These are phyloP conservation scores for Antheraea assamensis DNA, from an alignment of 2,888 invertebrate species.

Conservation along the genomic window DNA sequence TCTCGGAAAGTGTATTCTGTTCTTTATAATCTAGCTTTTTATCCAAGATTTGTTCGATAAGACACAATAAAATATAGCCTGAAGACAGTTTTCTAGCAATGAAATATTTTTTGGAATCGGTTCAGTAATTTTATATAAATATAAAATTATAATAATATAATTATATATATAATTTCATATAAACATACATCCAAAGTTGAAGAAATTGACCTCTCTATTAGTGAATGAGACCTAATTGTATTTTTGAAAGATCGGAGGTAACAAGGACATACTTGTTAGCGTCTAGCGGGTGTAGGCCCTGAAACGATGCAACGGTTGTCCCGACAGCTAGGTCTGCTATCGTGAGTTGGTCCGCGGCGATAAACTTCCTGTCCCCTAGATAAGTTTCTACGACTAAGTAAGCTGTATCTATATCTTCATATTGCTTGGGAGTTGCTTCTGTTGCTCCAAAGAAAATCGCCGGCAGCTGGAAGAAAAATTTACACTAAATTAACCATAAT, in stretches of 20 bases:
- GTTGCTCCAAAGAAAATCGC: slow-evolving; percentile 29
- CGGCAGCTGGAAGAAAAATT: slow-evolving; percentile 33
- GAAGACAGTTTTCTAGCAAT: no score
- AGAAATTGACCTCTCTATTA: no score
- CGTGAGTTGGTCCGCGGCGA: slow-evolving; percentile 47
- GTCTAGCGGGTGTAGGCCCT: slow-evolving; percentile 41
- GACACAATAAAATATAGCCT: no score
- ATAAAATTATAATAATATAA: no score
- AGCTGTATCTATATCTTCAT: slow-evolving; percentile 39
- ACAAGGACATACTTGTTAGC: slow-evolving; percentile 38
- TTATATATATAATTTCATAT: no score
- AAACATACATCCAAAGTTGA: no score
- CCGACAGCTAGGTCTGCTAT: slow-evolving; percentile 51
- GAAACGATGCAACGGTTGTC: slow-evolving; percentile 42
- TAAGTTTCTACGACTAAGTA: slow-evolving; percentile 45
- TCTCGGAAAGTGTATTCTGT: no score
- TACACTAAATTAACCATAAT: background rate
- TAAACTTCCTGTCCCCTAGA: slow-evolving; percentile 33
- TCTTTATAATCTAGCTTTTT: no score
- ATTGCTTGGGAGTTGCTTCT: slow-evolving; percentile 32
- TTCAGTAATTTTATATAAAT: no score
- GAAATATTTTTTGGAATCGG: no score
- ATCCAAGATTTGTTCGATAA: no score
- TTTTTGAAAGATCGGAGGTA: slow-evolving; percentile 31
- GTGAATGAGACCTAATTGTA: no score